phyloP scores from a whole-genome alignment of 2,888 invertebrate genomes.

The Calameuta idolon region DNA sequence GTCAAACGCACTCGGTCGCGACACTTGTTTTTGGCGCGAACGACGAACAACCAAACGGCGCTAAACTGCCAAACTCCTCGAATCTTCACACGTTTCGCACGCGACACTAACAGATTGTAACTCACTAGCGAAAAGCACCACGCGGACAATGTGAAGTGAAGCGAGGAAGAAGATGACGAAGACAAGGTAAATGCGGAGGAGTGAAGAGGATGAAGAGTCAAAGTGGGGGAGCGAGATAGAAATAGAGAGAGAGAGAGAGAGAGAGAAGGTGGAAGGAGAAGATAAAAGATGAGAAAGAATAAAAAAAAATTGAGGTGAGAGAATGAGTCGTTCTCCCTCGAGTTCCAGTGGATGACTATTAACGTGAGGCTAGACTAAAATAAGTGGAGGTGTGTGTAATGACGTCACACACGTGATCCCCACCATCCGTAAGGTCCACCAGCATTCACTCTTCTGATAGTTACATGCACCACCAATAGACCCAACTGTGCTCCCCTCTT shows the following conservation, averaged over 20 bases:
- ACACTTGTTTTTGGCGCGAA: background rate
- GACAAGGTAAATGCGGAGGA: constrained; percentile 1
- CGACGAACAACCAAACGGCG: background rate
- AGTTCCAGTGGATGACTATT: constrained; percentile 54
- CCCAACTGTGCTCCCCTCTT: background rate
- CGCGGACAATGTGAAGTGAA: background rate
- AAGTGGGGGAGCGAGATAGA: constrained; percentile 14
- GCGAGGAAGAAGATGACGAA: too few species aligned
- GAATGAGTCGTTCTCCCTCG: constrained; percentile 28
- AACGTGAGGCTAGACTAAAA: constrained; percentile 40
- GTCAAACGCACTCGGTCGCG: constrained; percentile 27
- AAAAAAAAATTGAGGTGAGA: background rate
- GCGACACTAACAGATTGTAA: constrained; percentile 7
- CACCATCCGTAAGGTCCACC: constrained; percentile 21
- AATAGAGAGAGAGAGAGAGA: background rate
- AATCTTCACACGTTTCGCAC: constrained; percentile 14
- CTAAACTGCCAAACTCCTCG: constrained; percentile 13
- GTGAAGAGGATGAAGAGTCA: constrained; percentile 16
- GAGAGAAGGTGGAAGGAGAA: background rate
- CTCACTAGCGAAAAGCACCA: background rate
- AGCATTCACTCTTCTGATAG: constrained; percentile 3
- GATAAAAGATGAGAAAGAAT: constrained; percentile 1
- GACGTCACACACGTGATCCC: constrained; percentile 32
- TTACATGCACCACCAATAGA: constrained; percentile 7
- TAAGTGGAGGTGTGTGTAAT: constrained; percentile 39